phyloP scores from a whole-genome alignment of 2,113 vertebrate species.

The Equus przewalskii region DNA sequence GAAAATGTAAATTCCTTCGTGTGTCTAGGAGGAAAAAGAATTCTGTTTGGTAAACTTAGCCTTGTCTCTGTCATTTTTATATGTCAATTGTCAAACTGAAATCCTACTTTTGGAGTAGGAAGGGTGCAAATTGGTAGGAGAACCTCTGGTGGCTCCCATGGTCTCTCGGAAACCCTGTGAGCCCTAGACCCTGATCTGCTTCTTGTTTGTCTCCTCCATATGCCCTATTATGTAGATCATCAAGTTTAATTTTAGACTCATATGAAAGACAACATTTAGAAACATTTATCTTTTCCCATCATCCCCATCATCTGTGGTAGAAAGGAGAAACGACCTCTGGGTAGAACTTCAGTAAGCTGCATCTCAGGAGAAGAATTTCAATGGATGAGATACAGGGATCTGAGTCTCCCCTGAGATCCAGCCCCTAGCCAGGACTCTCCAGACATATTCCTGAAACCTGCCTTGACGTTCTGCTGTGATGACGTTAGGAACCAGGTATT shows the following conservation, averaged over 20 bases:
- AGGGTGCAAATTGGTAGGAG: neutral
- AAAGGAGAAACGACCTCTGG: neutral
- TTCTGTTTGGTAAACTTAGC: neutral
- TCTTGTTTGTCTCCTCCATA: neutral
- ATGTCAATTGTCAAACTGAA: neutral
- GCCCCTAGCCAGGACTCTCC: neutral
- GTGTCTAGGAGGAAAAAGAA: neutral
- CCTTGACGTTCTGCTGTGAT: neutral
- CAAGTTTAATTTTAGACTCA: neutral
- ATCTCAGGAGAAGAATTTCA: neutral
- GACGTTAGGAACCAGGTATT: neutral
- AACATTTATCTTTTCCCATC: neutral
- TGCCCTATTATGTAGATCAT: neutral
- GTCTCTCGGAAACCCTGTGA: neutral
- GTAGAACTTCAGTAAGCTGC: neutral
- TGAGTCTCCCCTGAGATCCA: neutral
- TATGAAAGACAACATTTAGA: neutral
- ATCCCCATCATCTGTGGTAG: too few relatives aligned
- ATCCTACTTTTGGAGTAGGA: neutral
- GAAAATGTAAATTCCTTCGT: neutral
- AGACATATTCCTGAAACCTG: neutral
- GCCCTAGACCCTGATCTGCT: neutral
- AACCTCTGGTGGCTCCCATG: neutral
- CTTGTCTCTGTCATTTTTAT: neutral
- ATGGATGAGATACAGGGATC: neutral